These are phyloP conservation scores for Ridgeia piscesae DNA, from an alignment of 1,140 invertebrate species.

Conservation along the genomic window DNA sequence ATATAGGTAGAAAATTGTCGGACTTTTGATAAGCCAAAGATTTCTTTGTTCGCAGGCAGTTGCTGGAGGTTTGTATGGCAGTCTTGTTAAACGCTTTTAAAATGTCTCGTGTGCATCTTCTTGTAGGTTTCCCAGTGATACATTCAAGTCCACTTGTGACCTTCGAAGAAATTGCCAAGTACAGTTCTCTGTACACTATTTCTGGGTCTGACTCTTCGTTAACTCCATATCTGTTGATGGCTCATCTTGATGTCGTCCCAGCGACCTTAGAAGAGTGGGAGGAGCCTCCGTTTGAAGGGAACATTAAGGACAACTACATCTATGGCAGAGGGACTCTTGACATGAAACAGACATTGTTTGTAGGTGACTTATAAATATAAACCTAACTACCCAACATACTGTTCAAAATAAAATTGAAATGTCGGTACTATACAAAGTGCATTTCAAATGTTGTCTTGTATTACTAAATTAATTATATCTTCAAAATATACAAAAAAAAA, in stretches of 20 bases:
- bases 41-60: too few relatives aligned
- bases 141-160: constrained; percentile 56
- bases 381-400: not conserved
- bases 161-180: constrained; percentile 58
- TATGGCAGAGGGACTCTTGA: constrained; percentile 66
- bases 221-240: constrained; percentile 62
- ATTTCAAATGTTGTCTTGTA: too few relatives aligned
- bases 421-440: not conserved
- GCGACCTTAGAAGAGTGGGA: constrained; percentile 60
- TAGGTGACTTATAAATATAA: constrained; percentile 36
- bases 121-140: constrained; percentile 59
- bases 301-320: constrained; percentile 60
- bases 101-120: constrained; percentile 18
- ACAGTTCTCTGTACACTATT: constrained; percentile 60
- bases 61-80: too few relatives aligned
- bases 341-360: constrained; percentile 63
- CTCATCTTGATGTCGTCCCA: constrained; percentile 67
- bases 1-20: too few relatives aligned
- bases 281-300: constrained; percentile 61
- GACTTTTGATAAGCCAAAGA: too few relatives aligned
- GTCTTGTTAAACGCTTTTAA: too few relatives aligned
- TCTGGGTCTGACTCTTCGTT: constrained; percentile 51
- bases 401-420: not conserved
- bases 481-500: too few relatives aligned
- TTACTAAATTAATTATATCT: too few relatives aligned